Conservation (phyloP, 2,797 vertebrate species). For the Delichon dasypus region DNA sequence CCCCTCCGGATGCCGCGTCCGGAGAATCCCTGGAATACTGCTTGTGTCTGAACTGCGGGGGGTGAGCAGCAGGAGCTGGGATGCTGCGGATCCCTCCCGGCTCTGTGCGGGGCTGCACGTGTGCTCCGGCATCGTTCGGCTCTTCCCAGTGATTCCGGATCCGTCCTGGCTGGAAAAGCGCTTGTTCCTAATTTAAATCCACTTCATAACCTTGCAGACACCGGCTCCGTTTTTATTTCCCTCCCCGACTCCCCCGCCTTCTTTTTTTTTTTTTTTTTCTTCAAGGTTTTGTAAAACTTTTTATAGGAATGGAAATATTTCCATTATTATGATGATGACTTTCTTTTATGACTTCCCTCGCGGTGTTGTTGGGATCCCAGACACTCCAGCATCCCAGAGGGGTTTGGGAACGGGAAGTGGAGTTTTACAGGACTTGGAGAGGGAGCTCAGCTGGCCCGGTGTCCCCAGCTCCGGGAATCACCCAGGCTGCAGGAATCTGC, state of each 20-base stretch:
- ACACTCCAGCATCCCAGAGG: conserved; percentile 1
- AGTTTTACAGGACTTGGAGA: conserved; percentile 47
- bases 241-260: accelerated
- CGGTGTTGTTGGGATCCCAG: not conserved
- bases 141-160: not conserved
- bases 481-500: not conserved
- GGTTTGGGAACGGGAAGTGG: not conserved
- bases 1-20: accelerated
- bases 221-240: not conserved
- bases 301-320: conserved; percentile 55
- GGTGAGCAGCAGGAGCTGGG: not conserved
- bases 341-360: conserved; percentile 56
- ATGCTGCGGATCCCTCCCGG: not conserved
- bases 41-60: not conserved
- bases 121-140: not conserved
- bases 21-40: not conserved
- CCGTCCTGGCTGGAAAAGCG: not conserved
- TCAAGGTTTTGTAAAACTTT: conserved; percentile 43
- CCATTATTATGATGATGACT: conserved; percentile 7
- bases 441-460: not conserved
- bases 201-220: not conserved
- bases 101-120: not conserved
- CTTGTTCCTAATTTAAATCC: not conserved
- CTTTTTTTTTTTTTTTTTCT: not conserved
- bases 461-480: not conserved